Percentiles rank a stretch among this genome's conserved stretches.
These are phyloP conservation scores for Leistus spinibarbis DNA, from an alignment of 2,888 invertebrate species.

Conservation along the genomic window DNA sequence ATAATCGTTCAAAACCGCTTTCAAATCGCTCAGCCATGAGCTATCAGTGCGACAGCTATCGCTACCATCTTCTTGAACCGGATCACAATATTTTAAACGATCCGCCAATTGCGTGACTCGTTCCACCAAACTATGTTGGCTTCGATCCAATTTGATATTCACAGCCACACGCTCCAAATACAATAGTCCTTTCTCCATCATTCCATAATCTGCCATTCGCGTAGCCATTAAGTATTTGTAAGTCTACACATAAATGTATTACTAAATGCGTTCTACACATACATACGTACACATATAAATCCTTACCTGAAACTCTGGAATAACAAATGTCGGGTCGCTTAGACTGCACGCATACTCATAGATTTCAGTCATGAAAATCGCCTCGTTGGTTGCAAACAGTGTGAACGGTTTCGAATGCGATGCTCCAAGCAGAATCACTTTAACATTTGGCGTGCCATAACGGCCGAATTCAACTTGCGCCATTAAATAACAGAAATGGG, in stretches of 20 bases:
- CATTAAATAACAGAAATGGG: constrained; percentile 95
- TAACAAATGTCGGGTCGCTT: constrained; percentile 72
- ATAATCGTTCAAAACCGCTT: constrained; percentile 56
- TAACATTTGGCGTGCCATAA: constrained; percentile 61
- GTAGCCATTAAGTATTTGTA: constrained; percentile 85
- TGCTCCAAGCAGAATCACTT: constrained; percentile 81
- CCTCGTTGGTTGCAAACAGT: constrained; percentile 78
- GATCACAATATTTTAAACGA: constrained; percentile 55
- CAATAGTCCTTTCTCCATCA: constrained; percentile 77
- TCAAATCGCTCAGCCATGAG: constrained; percentile 64
- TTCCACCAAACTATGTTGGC: constrained; percentile 60
- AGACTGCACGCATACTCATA: constrained; percentile 92
- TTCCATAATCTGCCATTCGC: constrained; percentile 78
- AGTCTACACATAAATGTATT: constrained; percentile 58
- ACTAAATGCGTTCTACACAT: constrained; percentile 45
- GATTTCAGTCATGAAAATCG: constrained; percentile 93
- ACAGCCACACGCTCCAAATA: constrained; percentile 83
- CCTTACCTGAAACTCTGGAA: constrained; percentile 75
- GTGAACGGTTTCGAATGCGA: constrained; percentile 68
- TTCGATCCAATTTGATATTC: constrained; percentile 67
- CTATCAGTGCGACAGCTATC: constrained; percentile 59
- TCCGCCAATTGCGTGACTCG: constrained; percentile 59
- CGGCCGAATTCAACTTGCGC: constrained; percentile 69
- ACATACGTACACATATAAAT: neutral
- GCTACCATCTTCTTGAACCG: constrained; percentile 51